Evolutionary conservation across 2,797 vertebrate genomes (phyloP), one percentile per base, ranked within the genome.

Genomic region (Chrosomus eos): DNA sequence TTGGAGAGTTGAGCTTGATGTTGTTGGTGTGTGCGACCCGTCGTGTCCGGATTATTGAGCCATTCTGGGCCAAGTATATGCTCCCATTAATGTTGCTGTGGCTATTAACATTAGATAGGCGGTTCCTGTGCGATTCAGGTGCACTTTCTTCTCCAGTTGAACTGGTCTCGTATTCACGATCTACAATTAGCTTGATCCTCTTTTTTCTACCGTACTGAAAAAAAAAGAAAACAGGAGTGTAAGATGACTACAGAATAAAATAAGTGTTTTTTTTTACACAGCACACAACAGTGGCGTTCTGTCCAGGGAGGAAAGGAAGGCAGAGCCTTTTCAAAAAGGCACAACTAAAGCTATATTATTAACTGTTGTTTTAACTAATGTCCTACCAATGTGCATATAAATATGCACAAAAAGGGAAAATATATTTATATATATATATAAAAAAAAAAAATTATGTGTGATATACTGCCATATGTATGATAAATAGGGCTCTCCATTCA

Each of bases 1-100:
- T 53, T 0, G 97, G 97, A 26, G 98, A 98, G 7, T 92, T 86
- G 21, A 91, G 92, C 91, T 97, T 97, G 70, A 97, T 91, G 90
- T 91, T 96, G 85, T 95, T 95, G 2, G 93, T 87, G 81, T 96
- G 92, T 88, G 93, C 94, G 16, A 90, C 90, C 0, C 97, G 96
- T 0, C 97, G 95, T n/a, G 98, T 99, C 90, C 98, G 96, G 73
- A 99, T 91, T 88, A 99, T 96, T 60, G 98, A 98, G 87, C 98
- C 98, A 0, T 99, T 99, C 93, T 99, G 98, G 2, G 97, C 96
- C 73, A 99, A 92, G 85, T 99, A 99, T 86, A 99, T 83, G 88
- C 95, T 97, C 71, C 98, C 96, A 0, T 97, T 98, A 64, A 96
- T 83, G 0, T 93, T 97, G 45, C 92, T 89, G 68, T 97, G 97